Evolutionary conservation across 2,113 vertebrate genomes (phyloP).

Genomic region (Ptyas mucosa): DNA sequence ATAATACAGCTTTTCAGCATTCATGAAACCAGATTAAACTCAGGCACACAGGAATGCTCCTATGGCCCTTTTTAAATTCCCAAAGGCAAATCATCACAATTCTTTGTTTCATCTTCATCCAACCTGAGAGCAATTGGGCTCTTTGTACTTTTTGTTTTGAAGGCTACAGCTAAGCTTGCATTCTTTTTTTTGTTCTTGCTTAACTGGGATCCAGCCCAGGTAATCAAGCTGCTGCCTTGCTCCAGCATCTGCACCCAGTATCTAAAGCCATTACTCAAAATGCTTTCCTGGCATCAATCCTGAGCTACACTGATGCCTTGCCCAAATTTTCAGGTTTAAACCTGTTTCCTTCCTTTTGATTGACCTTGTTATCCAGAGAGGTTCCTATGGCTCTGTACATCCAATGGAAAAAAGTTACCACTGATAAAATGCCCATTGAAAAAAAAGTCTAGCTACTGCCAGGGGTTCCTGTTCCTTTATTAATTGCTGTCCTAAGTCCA

Average conservation of each 20-base stretch:
- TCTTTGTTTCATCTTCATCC: neutral
- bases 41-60: neutral
- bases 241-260: neutral
- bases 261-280: neutral
- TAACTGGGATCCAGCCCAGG: neutral
- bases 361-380: neutral
- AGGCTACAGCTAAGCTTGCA: neutral
- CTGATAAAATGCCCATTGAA: neutral
- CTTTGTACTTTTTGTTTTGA: neutral
- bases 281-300: neutral
- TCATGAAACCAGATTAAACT: neutral
- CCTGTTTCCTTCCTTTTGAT: neutral
- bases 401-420: neutral
- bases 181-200: neutral
- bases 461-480: neutral
- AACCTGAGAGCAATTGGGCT: neutral
- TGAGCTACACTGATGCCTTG: neutral
- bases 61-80: neutral
- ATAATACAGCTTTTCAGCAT: neutral
- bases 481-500: neutral
- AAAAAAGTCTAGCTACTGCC: neutral
- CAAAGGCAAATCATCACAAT: neutral
- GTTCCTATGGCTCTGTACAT: neutral
- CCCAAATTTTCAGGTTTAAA: neutral
- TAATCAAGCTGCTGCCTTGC: neutral